Evolutionary conservation across 2,113 vertebrate species (phyloP).

Genomic region (Protobothrops mucrosquamatus): DNA sequence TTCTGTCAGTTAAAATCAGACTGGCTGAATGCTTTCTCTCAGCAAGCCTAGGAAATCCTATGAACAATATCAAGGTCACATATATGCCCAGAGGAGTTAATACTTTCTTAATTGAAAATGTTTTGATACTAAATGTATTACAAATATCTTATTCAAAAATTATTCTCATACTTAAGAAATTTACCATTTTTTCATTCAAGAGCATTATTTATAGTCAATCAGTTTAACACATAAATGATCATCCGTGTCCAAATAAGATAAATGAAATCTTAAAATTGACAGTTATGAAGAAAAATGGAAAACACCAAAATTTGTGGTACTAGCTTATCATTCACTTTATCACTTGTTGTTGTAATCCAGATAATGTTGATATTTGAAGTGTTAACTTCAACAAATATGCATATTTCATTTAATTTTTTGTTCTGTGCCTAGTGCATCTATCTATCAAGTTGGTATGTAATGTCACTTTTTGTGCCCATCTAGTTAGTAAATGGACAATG

Average conservation of each 20-base stretch:
- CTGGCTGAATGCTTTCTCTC: constrained; percentile 3
- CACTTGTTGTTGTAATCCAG: background rate
- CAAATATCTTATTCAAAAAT: constrained; percentile 52
- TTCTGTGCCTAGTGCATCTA: background rate
- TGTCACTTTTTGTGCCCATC: background rate
- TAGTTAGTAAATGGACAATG: background rate
- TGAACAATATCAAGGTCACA: constrained; percentile 47
- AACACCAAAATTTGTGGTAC: constrained; percentile 37
- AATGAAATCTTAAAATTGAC: constrained; percentile 64
- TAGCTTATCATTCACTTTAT: background rate
- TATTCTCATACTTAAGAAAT: constrained; percentile 48
- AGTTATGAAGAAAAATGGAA: constrained; percentile 65
- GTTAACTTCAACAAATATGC: background rate
- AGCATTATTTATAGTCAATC: constrained; percentile 57
- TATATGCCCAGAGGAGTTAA: constrained; percentile 33
- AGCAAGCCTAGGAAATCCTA: background rate
- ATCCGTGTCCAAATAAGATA: constrained; percentile 50
- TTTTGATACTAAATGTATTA: constrained; percentile 56
- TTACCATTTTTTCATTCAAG: constrained; percentile 53
- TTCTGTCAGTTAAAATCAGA: background rate
- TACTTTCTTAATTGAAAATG: constrained; percentile 40
- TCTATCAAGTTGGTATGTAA: background rate
- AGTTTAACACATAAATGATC: constrained; percentile 57
- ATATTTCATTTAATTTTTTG: background rate
- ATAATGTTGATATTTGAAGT: background rate